Evolutionary conservation across 2,888 invertebrate species (phyloP).

Genomic region (Eucriotettix oculatus): DNA sequence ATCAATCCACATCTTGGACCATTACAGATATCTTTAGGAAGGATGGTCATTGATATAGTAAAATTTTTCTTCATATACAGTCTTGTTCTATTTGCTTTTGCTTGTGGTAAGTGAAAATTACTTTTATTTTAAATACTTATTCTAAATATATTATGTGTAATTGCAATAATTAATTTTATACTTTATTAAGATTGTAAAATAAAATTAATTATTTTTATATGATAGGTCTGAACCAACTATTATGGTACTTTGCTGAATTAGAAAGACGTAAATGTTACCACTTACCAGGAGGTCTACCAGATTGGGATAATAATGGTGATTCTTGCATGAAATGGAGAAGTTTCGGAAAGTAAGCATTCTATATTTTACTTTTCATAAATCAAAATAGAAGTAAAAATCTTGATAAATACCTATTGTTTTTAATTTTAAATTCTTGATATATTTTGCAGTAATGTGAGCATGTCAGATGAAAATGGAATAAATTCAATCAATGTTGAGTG

Average conservation of each 20-base stretch:
- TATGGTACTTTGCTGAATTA: slow-evolving; percentile 87
- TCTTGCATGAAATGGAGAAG: slow-evolving; percentile 75
- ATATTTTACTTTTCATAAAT: too few species aligned
- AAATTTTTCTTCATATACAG: slow-evolving; percentile 86
- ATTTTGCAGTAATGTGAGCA: too few species aligned
- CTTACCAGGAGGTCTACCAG: slow-evolving; percentile 49
- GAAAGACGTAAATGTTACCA: slow-evolving; percentile 67
- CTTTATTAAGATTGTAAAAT: not conserved
- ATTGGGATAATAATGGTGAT: slow-evolving; percentile 60
- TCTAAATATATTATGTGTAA: not conserved
- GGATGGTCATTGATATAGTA: slow-evolving; percentile 80
- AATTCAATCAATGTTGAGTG: too few species aligned
- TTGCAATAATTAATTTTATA: not conserved
- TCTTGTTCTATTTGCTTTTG: slow-evolving; percentile 77
- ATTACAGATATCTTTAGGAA: slow-evolving; percentile 76
- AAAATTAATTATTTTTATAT: not conserved
- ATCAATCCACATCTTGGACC: slow-evolving; percentile 88
- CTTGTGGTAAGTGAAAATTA: slow-evolving; percentile 50
- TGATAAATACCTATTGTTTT: too few species aligned
- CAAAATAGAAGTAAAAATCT: too few species aligned
- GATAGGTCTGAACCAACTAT: slow-evolving; percentile 39
- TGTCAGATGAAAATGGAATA: too few species aligned
- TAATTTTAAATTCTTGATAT: too few species aligned
- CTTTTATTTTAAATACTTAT: not conserved
- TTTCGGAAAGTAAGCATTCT: slow-evolving; percentile 53